Conservation (phyloP, 2,888 invertebrate genomes). For the Colletes collaris region DNA sequence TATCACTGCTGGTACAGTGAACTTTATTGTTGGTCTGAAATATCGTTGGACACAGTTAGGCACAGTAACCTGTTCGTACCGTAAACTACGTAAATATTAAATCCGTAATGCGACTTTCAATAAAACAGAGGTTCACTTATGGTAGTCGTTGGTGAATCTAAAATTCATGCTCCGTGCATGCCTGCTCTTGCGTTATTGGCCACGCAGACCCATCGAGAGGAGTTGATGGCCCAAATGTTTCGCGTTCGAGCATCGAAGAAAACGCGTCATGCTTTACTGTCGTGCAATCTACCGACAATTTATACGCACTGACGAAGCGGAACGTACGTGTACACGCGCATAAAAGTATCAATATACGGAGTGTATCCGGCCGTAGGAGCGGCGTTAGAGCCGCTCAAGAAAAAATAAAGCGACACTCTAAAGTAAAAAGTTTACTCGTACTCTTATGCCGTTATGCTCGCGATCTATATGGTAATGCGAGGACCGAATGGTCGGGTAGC, state of each 20-base stretch:
- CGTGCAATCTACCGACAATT: slow-evolving; percentile 47
- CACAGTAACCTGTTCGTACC: too few relatives aligned
- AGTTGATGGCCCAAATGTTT: slow-evolving; percentile 25
- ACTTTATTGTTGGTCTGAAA: too few relatives aligned
- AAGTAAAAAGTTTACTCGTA: slow-evolving; percentile 39
- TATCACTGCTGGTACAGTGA: too few relatives aligned
- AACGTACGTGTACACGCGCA: slow-evolving; percentile 26
- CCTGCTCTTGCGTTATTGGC: neutral
- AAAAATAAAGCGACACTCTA: slow-evolving; percentile 27
- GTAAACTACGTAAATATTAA: too few relatives aligned
- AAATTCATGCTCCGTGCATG: neutral
- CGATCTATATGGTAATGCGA: slow-evolving; percentile 32
- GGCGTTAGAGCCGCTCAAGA: slow-evolving; percentile 22
- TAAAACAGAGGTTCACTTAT: neutral
- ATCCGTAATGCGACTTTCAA: neutral
- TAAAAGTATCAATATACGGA: slow-evolving; percentile 50
- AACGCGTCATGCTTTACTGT: slow-evolving; percentile 51
- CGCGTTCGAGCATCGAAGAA: slow-evolving; percentile 33
- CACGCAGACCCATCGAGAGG: slow-evolving; percentile 4
- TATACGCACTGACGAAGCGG: slow-evolving; percentile 50
- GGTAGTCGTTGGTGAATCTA: neutral
- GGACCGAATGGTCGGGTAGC: slow-evolving; percentile 11
- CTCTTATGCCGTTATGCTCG: slow-evolving; percentile 11
- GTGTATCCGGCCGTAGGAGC: slow-evolving; percentile 43
- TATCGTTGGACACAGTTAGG: too few relatives aligned